Percentiles rank a stretch among this genome's conserved stretches.
Conservation (phyloP, 2,113 vertebrate species). For the Peromyscus polionotus region DNA sequence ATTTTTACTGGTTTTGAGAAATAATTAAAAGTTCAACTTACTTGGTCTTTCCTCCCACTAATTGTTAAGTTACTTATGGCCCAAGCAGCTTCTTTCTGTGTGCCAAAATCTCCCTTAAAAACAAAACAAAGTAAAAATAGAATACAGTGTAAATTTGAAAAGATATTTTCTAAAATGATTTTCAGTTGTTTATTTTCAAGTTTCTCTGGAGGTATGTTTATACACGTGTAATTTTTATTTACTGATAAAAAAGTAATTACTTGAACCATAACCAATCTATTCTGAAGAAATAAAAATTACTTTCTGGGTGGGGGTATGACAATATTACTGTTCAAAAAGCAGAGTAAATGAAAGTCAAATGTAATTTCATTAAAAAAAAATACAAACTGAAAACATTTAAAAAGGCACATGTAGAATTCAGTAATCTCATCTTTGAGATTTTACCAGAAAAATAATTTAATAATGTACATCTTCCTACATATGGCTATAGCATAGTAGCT, state of each 20-base stretch:
- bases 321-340: conserved; percentile 10
- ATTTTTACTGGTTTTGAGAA: conserved; percentile 54
- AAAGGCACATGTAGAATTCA: background rate
- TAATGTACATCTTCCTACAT: background rate
- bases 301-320: background rate
- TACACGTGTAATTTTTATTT: background rate
- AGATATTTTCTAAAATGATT: conserved; percentile 38
- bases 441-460: conserved; percentile 34
- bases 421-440: conserved; percentile 48
- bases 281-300: background rate
- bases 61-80: conserved; percentile 99
- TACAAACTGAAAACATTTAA: conserved; percentile 11
- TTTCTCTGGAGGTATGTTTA: conserved; percentile 45
- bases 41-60: conserved; percentile 99
- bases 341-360: conserved; percentile 1
- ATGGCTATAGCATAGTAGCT: background rate
- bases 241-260: background rate
- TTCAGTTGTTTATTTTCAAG: conserved; percentile 27
- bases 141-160: background rate
- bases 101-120: conserved; percentile 97
- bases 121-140: conserved; percentile 45
- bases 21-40: conserved; percentile 83
- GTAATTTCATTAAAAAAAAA: conserved; percentile 27
- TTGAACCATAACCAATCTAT: conserved; percentile 34
- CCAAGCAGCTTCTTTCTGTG: conserved; percentile 99